phyloP scores from a whole-genome alignment of 2,113 vertebrate genomes.

The Crocuta crocuta region DNA sequence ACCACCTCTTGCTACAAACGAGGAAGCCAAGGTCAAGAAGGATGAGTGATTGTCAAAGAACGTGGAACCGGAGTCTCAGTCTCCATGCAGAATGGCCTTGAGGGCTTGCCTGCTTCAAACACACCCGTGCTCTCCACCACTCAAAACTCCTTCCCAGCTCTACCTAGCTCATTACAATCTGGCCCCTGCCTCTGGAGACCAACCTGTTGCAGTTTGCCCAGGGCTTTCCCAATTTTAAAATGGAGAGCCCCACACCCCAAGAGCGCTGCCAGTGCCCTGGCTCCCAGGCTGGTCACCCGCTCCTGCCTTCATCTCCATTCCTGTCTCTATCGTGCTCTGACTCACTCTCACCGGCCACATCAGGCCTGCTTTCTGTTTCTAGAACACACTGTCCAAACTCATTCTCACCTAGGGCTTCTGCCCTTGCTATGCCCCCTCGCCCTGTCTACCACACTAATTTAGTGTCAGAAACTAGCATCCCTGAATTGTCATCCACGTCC shows the following conservation, averaged over 20 bases:
- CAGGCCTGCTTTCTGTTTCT: not conserved
- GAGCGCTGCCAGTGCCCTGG: not conserved
- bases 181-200: not conserved
- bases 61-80: not conserved
- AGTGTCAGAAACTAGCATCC: rapidly evolving
- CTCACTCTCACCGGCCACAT: not conserved
- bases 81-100: rapidly evolving
- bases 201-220: rapidly evolving
- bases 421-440: no score
- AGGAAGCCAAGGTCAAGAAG: not conserved
- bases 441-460: not conserved
- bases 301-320: no score
- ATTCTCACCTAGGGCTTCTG: not conserved
- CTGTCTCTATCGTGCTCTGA: not conserved
- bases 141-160: not conserved
- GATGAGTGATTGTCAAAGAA: not conserved
- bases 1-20: not conserved
- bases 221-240: not conserved
- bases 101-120: not conserved
- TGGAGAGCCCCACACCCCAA: not conserved
- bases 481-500: not conserved
- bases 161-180: rapidly evolving
- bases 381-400: no score
- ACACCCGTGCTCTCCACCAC: rapidly evolving
- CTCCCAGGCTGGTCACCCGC: rapidly evolving